Base-by-base conservation (phyloP, 2,888 invertebrate genomes). In the Dexiosoma caninum region DNA sequence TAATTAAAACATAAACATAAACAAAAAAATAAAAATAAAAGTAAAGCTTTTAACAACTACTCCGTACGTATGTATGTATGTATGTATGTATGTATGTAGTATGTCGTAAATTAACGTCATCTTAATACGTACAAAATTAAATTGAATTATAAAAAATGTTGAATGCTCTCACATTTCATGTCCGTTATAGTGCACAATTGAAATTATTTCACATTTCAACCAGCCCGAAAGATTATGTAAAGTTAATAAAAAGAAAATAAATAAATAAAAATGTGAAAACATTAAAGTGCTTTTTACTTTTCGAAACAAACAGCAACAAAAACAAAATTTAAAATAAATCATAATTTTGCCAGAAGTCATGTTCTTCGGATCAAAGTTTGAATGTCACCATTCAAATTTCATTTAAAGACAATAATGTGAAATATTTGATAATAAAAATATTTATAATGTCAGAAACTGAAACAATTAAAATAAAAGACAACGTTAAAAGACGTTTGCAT, bases 351-450 rank as follows among this genome's bases (percentile, higher is more conserved):
- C 40, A 7, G 14, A 55, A 66, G 49, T 40, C 75, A 59, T 60
- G 59, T 59, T 64, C 59, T 49, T n/a, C 49, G 51, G 42, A 40
- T 42, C 51, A 75, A 51, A 67, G 51, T 67, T 49, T 23, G n/a
- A 67, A 32, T 67, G 51, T 37, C 23, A 59, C 3, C 23, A 59
- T 67, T 49, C 49, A 37, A 10, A 35, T 12, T 27, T 14, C 6
- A 21, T 27, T n/a, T 42, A 51, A 44, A 44, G 40, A 62, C 2
- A 62, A 62, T n/a, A 27, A 55, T 64, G 46, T 44, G 12, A 37
- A 37, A 40, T 32, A 55, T 51, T 40, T 49, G 14, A 32, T 21
- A 49, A 40, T 16, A 49, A 49, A 42, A 32, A 32, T 44, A 35
- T 42, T 30, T n/a, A n/a, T n/a, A n/a, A 59, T 23, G 8, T 23